Conservation (phyloP, 2,113 vertebrate species). For the Corythoichthys haematopterus region DNA sequence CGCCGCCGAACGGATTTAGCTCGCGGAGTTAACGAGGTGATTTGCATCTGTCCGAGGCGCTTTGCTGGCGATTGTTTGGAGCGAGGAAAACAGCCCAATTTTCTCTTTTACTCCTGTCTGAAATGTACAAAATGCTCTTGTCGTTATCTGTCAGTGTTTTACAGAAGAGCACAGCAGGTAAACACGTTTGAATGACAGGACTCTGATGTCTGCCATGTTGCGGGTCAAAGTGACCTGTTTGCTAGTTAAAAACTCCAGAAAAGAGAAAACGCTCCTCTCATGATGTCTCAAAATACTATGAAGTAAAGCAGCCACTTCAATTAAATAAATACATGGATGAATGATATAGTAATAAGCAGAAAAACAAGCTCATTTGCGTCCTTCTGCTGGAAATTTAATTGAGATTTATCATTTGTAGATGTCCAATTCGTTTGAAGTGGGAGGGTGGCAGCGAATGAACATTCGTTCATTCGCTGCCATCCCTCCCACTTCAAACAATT, state of each 20-base stretch:
- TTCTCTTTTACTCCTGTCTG: constrained; percentile 13
- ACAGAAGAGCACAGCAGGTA: not conserved
- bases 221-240: not conserved
- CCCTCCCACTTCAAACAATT: no score
- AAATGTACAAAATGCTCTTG: constrained; percentile 13
- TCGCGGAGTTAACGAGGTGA: constrained; percentile 67
- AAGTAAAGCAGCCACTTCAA: not conserved
- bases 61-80: constrained; percentile 66
- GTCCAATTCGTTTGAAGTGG: no score
- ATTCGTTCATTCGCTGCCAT: no score
- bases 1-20: constrained; percentile 56
- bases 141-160: not conserved
- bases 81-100: constrained; percentile 22
- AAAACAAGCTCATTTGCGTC: no score
- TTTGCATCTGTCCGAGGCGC: constrained; percentile 70
- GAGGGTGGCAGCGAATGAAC: no score
- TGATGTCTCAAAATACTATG: not conserved
- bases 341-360: no score
- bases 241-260: not conserved
- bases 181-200: not conserved
- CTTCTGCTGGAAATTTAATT: no score
- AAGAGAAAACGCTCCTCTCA: not conserved
- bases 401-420: no score
- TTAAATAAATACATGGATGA: no score
- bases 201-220: not conserved